Percentiles rank a stretch among this genome's conserved stretches.
Conservation (phyloP, 2,113 vertebrate genomes). For the Lampris incognitus region DNA sequence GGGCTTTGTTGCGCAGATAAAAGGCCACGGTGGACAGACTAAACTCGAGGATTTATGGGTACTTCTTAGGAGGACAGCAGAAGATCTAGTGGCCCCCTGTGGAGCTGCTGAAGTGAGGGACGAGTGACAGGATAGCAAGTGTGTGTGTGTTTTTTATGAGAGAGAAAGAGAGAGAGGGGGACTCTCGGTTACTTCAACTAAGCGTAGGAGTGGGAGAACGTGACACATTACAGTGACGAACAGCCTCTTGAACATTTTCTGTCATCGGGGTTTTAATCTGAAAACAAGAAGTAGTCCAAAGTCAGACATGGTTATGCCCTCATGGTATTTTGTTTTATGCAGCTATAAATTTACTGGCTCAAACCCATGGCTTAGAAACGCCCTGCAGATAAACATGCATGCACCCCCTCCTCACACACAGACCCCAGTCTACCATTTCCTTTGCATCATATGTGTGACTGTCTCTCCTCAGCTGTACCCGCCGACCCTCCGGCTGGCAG, state of each 20-base stretch:
- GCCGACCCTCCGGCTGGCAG: conserved; percentile 72
- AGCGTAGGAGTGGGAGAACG: conserved; percentile 14
- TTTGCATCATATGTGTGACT: conserved; percentile 20
- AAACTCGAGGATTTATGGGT: conserved; percentile 55
- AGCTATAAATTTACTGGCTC: background rate
- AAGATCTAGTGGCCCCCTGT: conserved; percentile 8
- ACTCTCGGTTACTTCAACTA: conserved; percentile 4
- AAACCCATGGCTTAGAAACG: background rate
- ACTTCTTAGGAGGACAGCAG: conserved; percentile 30
- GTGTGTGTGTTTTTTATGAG: background rate
- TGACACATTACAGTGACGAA: conserved; percentile 45
- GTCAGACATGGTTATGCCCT: background rate
- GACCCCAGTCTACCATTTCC: background rate
- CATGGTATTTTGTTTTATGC: conserved; percentile 33
- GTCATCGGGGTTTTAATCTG: conserved; percentile 50
- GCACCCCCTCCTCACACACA: background rate
- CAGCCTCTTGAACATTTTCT: conserved; percentile 46
- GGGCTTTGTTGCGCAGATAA: conserved; percentile 61
- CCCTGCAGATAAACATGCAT: background rate
- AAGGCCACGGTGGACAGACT: conserved; percentile 50
- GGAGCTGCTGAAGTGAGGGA: conserved; percentile 6
- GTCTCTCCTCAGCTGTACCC: conserved; percentile 43
- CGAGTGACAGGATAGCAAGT: background rate
- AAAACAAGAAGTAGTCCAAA: conserved; percentile 43
- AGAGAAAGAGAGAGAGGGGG: background rate